These are phyloP conservation scores for Epicauta chinensis DNA, from an alignment of 1,140 invertebrate species.

Conservation along the genomic window DNA sequence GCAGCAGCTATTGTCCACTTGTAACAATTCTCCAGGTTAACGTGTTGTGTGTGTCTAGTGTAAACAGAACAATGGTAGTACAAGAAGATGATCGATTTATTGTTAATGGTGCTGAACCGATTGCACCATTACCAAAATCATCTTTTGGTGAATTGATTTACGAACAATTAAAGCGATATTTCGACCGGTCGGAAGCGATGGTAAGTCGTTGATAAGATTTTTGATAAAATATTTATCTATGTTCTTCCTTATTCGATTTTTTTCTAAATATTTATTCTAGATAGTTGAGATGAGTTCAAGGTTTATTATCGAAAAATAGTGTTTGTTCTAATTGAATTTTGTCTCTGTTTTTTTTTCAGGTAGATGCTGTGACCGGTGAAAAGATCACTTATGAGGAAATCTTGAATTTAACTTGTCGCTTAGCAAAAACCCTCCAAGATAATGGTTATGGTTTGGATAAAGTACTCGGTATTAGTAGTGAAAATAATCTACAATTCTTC, in stretches of 20 bases:
- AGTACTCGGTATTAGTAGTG: constrained; percentile 49
- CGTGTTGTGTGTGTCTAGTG: background rate
- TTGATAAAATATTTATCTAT: too few species aligned
- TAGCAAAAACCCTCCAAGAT: constrained; percentile 21
- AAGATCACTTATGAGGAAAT: constrained; percentile 14
- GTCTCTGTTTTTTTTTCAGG: too few species aligned
- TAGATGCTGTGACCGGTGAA: constrained; percentile 20
- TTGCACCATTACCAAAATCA: constrained; percentile 2
- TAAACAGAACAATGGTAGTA: background rate
- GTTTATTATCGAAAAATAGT: too few species aligned
- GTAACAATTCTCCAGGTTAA: background rate
- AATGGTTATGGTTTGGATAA: constrained; percentile 13
- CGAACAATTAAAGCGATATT: background rate
- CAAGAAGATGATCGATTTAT: constrained; percentile 15
- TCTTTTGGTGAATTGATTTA: constrained; percentile 10
- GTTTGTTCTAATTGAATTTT: too few species aligned
- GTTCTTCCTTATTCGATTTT: too few species aligned
- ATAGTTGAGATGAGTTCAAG: too few species aligned
- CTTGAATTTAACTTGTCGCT: constrained; percentile 13
- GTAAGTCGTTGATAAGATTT: background rate
- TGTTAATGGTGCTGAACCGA: constrained; percentile 4
- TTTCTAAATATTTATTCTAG: too few species aligned
- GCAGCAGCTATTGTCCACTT: background rate
- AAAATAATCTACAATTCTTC: constrained; percentile 50
- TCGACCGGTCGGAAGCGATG: background rate